A percentile compares a stretch with the other conserved stretches of the same genome.
Evolutionary conservation across 2,797 vertebrate species (phyloP).

Genomic region (Sebastes nivosus): DNA sequence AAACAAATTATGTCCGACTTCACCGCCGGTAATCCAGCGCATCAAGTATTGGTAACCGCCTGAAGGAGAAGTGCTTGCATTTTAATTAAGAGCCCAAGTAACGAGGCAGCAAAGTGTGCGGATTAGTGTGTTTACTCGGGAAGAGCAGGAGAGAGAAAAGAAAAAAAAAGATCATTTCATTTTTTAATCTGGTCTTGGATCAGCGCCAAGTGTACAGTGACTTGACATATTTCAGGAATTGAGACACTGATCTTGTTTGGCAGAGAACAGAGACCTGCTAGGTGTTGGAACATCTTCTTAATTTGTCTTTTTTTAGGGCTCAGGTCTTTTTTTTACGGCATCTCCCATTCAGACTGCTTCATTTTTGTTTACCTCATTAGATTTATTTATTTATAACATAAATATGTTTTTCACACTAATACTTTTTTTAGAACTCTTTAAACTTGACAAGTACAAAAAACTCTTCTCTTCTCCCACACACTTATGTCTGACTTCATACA

Average conservation of each 20-base stretch:
- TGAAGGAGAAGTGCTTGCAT: slow-evolving; percentile 79
- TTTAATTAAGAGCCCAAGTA: slow-evolving; percentile 86
- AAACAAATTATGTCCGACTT: slow-evolving; percentile 84
- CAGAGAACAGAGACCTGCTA: slow-evolving; percentile 49
- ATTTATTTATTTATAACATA: slow-evolving; percentile 7
- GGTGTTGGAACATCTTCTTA: slow-evolving; percentile 37
- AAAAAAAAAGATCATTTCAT: slow-evolving; percentile 71
- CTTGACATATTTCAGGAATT: slow-evolving; percentile 73
- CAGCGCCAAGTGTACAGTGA: slow-evolving; percentile 71
- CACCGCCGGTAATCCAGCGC: slow-evolving; percentile 79
- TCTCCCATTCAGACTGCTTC: slow-evolving; percentile 2
- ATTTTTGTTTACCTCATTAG: slow-evolving; percentile 21
- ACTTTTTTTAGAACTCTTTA: background rate
- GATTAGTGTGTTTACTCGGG: slow-evolving; percentile 83
- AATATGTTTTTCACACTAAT: background rate
- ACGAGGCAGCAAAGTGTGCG: slow-evolving; percentile 80
- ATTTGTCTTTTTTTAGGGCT: background rate
- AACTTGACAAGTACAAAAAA: background rate
- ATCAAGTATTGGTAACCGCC: slow-evolving; percentile 84
- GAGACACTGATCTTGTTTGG: slow-evolving; percentile 62
- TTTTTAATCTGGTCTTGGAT: slow-evolving; percentile 78
- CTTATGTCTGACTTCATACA: background rate
- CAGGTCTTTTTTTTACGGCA: background rate
- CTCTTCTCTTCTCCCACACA: background rate
- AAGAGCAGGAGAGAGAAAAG: slow-evolving; percentile 49